Evolutionary conservation across 2,113 vertebrate genomes (phyloP).

Genomic region (Otocyon megalotis): DNA sequence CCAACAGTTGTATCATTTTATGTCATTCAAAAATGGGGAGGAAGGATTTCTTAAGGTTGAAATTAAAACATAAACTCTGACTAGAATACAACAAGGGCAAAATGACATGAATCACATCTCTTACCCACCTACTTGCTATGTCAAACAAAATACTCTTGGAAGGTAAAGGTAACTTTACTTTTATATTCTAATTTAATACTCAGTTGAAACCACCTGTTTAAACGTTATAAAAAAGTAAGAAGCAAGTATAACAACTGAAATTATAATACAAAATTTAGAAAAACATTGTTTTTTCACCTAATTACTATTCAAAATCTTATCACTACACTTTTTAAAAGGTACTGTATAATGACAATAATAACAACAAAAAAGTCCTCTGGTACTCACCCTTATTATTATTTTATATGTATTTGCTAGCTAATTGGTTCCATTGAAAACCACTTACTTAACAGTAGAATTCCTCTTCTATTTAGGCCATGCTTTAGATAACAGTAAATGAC

Average conservation of each 20-base stretch:
- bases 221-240: background rate
- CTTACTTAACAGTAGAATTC: background rate
- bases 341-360: background rate
- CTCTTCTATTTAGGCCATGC: background rate
- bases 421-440: background rate
- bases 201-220: background rate
- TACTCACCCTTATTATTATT: background rate
- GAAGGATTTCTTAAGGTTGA: background rate
- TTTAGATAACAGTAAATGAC: background rate
- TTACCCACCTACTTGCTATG: background rate
- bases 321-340: background rate
- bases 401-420: background rate
- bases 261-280: background rate
- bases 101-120: background rate
- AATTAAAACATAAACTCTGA: background rate
- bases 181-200: background rate
- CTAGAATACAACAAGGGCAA: background rate
- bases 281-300: background rate
- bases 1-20: background rate
- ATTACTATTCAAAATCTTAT: background rate
- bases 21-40: background rate
- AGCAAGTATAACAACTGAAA: background rate
- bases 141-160: background rate
- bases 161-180: background rate
- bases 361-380: background rate